Conservation (phyloP, 64 coral and sea anemone genomes). For the Stylophora pistillata region DNA sequence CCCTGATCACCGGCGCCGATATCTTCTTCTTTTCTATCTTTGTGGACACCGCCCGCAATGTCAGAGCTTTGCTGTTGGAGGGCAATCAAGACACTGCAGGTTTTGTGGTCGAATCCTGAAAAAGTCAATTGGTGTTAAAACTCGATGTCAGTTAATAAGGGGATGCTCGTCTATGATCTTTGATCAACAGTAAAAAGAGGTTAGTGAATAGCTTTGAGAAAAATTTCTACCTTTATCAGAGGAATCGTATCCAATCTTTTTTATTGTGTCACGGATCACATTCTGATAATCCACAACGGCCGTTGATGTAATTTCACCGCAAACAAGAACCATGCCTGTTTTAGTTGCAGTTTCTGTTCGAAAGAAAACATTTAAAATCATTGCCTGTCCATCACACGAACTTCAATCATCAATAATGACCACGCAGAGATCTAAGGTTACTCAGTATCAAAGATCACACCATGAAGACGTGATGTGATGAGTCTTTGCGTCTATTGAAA, state of each 20-base stretch:
- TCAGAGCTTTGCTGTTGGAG: constrained; percentile 94
- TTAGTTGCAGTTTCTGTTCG: constrained; percentile 80
- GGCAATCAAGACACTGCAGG: constrained; percentile 94
- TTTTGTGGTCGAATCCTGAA: constrained; percentile 98
- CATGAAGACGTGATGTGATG: neutral
- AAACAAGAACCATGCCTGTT: constrained; percentile 95
- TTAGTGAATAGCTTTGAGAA: too few species aligned
- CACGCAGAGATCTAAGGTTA: too few species aligned
- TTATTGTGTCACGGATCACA: constrained; percentile 85
- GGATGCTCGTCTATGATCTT: too few species aligned
- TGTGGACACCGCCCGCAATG: constrained; percentile 88
- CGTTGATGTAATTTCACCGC: constrained; percentile 95
- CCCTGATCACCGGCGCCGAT: constrained; percentile 98
- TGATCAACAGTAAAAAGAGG: too few species aligned
- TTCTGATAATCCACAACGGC: constrained; percentile 89
- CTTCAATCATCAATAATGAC: too few species aligned
- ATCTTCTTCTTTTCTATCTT: constrained; percentile 81
- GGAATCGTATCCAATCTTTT: constrained; percentile 92
- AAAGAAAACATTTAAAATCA: constrained; percentile 4
- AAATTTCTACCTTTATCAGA: constrained; percentile 84
- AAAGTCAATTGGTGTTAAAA: neutral
- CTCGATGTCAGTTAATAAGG: too few species aligned
- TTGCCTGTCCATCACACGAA: too few species aligned
- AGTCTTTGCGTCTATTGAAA: neutral
- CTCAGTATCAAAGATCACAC: too few species aligned